Evolutionary conservation across 2,113 vertebrate species (phyloP).

Genomic region (Euleptes europaea): DNA sequence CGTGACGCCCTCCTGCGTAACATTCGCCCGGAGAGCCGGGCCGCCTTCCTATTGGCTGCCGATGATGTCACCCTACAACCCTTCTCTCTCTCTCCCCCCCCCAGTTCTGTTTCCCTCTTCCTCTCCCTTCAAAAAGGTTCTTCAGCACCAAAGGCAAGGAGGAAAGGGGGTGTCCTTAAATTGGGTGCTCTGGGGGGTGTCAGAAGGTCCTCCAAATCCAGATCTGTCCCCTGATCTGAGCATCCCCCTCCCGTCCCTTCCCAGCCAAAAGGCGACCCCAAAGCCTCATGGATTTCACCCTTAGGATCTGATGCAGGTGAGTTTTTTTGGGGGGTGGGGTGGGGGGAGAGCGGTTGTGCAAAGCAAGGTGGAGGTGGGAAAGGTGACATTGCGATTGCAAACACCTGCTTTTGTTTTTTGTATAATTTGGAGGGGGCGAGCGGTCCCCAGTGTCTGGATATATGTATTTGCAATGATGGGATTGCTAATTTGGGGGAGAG

Average conservation of each 20-base stretch:
- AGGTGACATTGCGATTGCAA: not conserved
- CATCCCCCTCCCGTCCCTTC: too few species aligned
- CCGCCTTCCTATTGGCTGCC: conserved; percentile 3
- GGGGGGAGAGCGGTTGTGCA: not conserved
- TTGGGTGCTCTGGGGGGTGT: too few species aligned
- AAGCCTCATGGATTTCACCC: not conserved
- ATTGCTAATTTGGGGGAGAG: not conserved
- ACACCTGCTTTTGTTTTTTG: not conserved
- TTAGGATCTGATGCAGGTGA: conserved; percentile 26
- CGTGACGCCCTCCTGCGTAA: not conserved
- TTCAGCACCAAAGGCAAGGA: not conserved
- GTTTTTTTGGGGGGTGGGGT: not conserved
- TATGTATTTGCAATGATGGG: not conserved
- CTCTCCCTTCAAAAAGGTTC: conserved; percentile 34
- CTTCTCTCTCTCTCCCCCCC: not conserved
- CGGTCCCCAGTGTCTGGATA: too few species aligned
- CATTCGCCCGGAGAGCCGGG: not conserved
- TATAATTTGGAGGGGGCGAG: too few species aligned
- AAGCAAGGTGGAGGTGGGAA: too few species aligned
- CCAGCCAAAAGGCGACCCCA: not conserved
- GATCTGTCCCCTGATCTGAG: too few species aligned
- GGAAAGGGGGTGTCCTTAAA: too few species aligned
- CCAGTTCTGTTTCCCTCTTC: not conserved
- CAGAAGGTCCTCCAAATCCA: too few species aligned
- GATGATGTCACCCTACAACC: conserved; percentile 19